Percentiles rank a stretch among this genome's conserved stretches.
Evolutionary conservation across 2,888 invertebrate species (phyloP).

Genomic region (Ephialtes manifestator): DNA sequence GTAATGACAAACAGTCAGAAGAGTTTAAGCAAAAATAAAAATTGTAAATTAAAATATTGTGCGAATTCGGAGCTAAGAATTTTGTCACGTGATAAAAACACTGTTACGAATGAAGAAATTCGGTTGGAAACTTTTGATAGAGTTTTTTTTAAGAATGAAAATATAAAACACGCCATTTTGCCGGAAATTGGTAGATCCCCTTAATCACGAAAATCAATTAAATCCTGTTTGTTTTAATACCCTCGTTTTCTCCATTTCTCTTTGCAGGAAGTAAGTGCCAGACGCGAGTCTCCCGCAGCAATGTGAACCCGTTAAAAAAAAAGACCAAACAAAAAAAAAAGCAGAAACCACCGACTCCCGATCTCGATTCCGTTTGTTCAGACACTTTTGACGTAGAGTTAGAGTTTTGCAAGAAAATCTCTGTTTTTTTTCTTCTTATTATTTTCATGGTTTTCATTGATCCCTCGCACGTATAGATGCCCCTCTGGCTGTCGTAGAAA

Average conservation of each 20-base stretch:
- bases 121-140: too few relatives aligned
- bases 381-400: conserved; percentile 55
- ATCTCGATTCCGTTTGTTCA: conserved; percentile 54
- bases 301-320: conserved; percentile 44
- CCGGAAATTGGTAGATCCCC: too few relatives aligned
- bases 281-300: conserved; percentile 65
- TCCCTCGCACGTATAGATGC: conserved; percentile 47
- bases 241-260: conserved; percentile 79
- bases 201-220: conserved; percentile 25
- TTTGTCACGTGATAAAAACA: too few relatives aligned
- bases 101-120: too few relatives aligned
- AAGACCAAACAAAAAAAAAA: conserved; percentile 43
- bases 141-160: too few relatives aligned
- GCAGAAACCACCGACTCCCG: conserved; percentile 49
- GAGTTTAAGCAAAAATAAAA: too few relatives aligned
- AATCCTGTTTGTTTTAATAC: conserved; percentile 60
- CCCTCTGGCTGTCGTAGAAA: conserved; percentile 41
- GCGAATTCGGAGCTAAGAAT: too few relatives aligned
- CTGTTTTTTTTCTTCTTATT: conserved; percentile 28
- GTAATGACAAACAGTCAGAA: too few relatives aligned
- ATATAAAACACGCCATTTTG: too few relatives aligned
- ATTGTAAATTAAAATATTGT: too few relatives aligned
- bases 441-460: conserved; percentile 39
- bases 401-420: conserved; percentile 59
- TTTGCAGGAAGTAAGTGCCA: conserved; percentile 88